Conservation (phyloP, 2,113 vertebrate genomes). For the Corydoras sp. region DNA sequence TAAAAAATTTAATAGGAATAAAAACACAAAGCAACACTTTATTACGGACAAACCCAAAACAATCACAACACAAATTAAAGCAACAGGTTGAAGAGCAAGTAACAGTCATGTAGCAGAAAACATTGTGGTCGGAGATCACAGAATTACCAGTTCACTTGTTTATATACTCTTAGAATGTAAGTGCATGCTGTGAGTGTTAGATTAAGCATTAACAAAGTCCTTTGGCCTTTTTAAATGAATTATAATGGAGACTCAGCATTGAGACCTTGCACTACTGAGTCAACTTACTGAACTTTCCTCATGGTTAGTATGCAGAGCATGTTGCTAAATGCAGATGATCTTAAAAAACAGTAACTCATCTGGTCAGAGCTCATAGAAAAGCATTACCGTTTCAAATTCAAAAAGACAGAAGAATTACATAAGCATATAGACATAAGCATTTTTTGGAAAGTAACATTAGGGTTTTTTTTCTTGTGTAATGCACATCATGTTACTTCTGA, state of each 20-base stretch:
- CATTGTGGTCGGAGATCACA: too few relatives aligned
- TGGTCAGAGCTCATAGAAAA: background rate
- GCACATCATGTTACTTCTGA: background rate
- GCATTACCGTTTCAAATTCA: background rate
- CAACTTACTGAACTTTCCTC: conserved; percentile 4
- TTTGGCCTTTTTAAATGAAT: conserved; percentile 1
- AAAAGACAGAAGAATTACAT: too few relatives aligned
- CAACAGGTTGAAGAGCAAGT: too few relatives aligned
- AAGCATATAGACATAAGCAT: too few relatives aligned
- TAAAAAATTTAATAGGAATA: too few relatives aligned
- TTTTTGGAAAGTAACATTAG: background rate
- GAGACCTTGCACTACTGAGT: background rate
- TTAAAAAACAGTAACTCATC: background rate
- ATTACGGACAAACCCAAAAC: too few relatives aligned
- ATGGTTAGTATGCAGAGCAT: background rate
- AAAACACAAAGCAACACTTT: too few relatives aligned
- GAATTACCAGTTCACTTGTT: too few relatives aligned
- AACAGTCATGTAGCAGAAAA: too few relatives aligned
- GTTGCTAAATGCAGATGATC: background rate
- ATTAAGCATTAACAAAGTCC: background rate
- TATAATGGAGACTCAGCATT: background rate
- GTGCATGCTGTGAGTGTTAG: background rate
- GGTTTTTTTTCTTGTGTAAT: background rate
- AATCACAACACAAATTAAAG: too few relatives aligned
- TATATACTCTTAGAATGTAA: too few relatives aligned